phyloP scores from a whole-genome alignment of 2,797 vertebrate genomes.

The Tokudaia tokunoshimensis region DNA sequence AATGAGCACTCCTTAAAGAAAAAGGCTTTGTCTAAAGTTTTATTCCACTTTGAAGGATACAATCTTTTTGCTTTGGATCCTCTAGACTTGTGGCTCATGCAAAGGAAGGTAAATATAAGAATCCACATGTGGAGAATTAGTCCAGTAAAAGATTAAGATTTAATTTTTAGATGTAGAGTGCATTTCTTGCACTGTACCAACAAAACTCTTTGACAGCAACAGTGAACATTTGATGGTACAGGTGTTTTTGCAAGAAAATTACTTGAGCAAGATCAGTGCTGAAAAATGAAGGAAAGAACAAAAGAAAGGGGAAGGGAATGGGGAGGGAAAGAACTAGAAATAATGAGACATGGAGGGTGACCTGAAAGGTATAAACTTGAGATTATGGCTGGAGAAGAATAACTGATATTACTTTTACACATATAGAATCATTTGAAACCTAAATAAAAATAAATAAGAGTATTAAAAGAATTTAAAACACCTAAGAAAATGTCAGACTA shows the following conservation, averaged over 20 bases:
- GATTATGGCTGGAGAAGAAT: not conserved
- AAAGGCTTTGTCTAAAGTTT: not conserved
- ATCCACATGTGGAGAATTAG: not conserved
- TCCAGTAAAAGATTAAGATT: not conserved
- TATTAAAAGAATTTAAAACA: not conserved
- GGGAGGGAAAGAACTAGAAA: no score
- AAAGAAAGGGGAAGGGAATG: accelerated
- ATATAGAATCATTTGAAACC: not conserved
- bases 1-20: not conserved
- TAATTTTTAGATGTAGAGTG: not conserved
- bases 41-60: not conserved
- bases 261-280: no score
- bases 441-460: not conserved
- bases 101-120: not conserved
- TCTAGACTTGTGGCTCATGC: not conserved
- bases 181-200: not conserved
- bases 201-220: accelerated
- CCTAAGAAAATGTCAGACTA: not conserved
- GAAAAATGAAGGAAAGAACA: no score
- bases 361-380: not conserved
- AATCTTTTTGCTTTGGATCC: not conserved
- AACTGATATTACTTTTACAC: not conserved
- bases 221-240: not conserved
- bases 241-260: not conserved
- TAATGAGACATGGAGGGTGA: not conserved